These are phyloP conservation scores for Xenotilapia caudafasciata DNA, from an alignment of 2,113 vertebrate species.

Conservation along the genomic window DNA sequence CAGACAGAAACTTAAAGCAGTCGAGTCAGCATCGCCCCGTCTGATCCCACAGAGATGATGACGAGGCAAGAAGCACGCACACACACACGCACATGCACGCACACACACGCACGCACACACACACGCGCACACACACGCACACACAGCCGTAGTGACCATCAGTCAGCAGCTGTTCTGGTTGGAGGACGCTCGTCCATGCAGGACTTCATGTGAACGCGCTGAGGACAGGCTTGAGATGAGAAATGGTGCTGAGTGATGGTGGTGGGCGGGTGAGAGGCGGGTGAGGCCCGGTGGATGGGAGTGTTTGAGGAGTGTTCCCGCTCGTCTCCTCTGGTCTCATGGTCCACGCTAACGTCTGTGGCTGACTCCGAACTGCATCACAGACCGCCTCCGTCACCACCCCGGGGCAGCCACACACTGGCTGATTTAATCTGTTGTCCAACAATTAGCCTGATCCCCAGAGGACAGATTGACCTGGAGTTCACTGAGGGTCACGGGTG, in stretches of 20 bases:
- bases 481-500: background rate
- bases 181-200: background rate
- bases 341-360: no score
- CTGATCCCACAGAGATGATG: background rate
- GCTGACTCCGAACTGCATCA: no score
- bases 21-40: background rate
- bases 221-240: no score
- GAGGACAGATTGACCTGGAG: background rate
- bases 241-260: no score
- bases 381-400: background rate
- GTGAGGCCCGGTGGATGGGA: no score
- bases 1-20: background rate
- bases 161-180: background rate
- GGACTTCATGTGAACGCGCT: background rate
- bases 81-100: background rate
- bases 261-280: no score
- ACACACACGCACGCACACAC: background rate
- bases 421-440: background rate
- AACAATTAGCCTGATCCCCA: background rate
- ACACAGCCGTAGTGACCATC: background rate
- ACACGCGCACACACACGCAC: accelerated
- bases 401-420: background rate
- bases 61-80: background rate
- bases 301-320: no score
- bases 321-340: no score